Base-by-base conservation (phyloP, 2,888 invertebrate genomes). In the Anagyrus pseudococci region DNA sequence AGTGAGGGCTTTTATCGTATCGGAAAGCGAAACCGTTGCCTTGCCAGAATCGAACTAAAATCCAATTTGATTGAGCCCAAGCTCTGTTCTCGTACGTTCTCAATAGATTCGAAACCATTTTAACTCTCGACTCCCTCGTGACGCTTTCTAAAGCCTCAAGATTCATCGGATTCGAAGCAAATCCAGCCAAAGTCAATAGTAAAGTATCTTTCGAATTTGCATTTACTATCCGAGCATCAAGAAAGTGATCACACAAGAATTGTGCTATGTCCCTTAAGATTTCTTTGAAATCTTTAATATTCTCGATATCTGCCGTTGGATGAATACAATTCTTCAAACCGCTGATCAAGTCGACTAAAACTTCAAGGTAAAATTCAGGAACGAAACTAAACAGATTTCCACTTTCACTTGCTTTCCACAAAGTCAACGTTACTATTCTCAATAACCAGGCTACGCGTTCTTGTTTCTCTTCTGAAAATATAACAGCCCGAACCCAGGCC, bases 51-150 rank as follows among this genome's bases (percentile, higher is more conserved):
- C 93, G 82, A 19, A 92, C 87, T 41, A 93, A 82, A 66, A 93
- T 87, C 91, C 93, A 93, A 82, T 93, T 93, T 53, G 90, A 91
- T 73, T 93, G 93, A 17, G 92, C 92, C 90, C 90, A 88, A 1
- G 92, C 90, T 37, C 92, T 84, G 77, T 91, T 91, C 79, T 92
- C 91, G 74, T 93, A 93, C 0, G 93, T 92, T 7, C 88, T 85
- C 23, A 93, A 79, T 62, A 93, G 79, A 60, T 89, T 87, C 40
- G 86, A 85, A 0, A 92, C 86, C 83, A 93, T 86, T 41, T 82
- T 82, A 72, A 85, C 76, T 71, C 76, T 88, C 83, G 85, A 86
- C 67, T 87, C 85, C n/a, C 82, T 58, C 0, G 89, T 87, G 19
- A 91, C 86, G 63, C 83, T 84, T 75, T 93, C 93, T 6, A 93